phyloP scores from a whole-genome alignment of 2,888 invertebrate genomes.

The Trichogramma evanescens region DNA sequence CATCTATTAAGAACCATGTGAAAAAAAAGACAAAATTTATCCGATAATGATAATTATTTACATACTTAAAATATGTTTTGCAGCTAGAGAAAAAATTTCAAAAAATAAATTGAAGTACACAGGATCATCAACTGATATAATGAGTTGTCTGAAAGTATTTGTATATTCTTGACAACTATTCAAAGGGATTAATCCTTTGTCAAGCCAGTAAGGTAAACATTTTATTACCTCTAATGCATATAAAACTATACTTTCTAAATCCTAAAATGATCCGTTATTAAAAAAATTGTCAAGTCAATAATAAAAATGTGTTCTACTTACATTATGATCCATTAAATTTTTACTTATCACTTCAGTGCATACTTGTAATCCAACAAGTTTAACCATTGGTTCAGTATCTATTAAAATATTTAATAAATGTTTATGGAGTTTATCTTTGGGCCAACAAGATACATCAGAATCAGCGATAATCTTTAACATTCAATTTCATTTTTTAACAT shows the following conservation, averaged over 20 bases:
- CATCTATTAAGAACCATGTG: background rate
- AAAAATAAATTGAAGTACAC: slow-evolving; percentile 31
- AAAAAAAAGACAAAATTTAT: background rate
- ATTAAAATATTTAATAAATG: slow-evolving; percentile 29
- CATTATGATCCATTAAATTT: slow-evolving; percentile 25
- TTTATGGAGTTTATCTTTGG: slow-evolving; percentile 27
- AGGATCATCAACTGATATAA: slow-evolving; percentile 22
- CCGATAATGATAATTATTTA: slow-evolving; percentile 1
- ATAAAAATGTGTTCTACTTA: slow-evolving; percentile 17
- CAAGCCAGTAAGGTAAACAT: slow-evolving; percentile 31
- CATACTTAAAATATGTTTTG: slow-evolving; percentile 29
- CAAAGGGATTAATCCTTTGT: slow-evolving; percentile 23
- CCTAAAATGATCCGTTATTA: slow-evolving; percentile 22
- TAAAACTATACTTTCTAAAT: slow-evolving; percentile 25
- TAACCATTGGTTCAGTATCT: slow-evolving; percentile 31
- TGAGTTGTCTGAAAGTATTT: slow-evolving; percentile 24
- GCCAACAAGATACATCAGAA: slow-evolving; percentile 35
- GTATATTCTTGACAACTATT: slow-evolving; percentile 22
- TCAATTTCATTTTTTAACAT: slow-evolving; percentile 17
- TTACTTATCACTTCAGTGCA: slow-evolving; percentile 30
- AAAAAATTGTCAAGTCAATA: background rate
- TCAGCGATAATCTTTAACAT: slow-evolving; percentile 28
- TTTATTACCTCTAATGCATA: slow-evolving; percentile 33
- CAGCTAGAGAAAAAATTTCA: slow-evolving; percentile 30
- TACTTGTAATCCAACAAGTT: slow-evolving; percentile 33